A percentile compares a stretch with the other conserved stretches of the same genome.
Conservation (phyloP, 2,888 invertebrate genomes). For the Dryocosmus kuriphilus region DNA sequence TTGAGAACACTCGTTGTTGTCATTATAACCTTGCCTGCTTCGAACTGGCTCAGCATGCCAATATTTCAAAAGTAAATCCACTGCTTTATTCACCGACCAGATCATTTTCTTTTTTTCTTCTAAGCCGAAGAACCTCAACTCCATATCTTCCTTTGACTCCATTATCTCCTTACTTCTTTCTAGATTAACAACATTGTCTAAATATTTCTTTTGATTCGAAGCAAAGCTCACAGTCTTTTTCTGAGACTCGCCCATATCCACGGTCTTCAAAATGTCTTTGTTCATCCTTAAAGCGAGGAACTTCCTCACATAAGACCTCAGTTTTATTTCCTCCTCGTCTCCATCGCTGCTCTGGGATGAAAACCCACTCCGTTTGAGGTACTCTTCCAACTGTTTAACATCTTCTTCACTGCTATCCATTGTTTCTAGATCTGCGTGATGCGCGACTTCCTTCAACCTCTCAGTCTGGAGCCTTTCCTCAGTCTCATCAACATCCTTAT, state of each 20-base stretch:
- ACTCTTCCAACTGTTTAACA: constrained; percentile 85
- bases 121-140: constrained; percentile 79
- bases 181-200: constrained; percentile 55
- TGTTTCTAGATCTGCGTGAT: constrained; percentile 61
- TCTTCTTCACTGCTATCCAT: constrained; percentile 80
- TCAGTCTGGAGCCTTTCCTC: constrained; percentile 69
- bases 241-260: constrained; percentile 80
- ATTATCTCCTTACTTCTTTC: background rate
- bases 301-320: constrained; percentile 85
- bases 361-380: constrained; percentile 85
- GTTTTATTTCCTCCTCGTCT: constrained; percentile 85
- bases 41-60: constrained; percentile 84
- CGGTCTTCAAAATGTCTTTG: constrained; percentile 82
- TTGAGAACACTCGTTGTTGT: constrained; percentile 85
- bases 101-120: constrained; percentile 83
- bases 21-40: constrained; percentile 73
- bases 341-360: constrained; percentile 82
- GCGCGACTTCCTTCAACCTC: constrained; percentile 66
- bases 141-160: constrained; percentile 67
- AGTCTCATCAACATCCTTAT: constrained; percentile 76
- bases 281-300: constrained; percentile 86
- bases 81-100: constrained; percentile 86
- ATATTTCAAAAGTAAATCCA: constrained; percentile 84
- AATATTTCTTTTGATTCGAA: constrained; percentile 78
- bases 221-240: constrained; percentile 90